Evolutionary conservation across 92 coral and sea anemone genomes (phyloP), one percentile per base, ranked within the genome.

Genomic region (Epizoanthus ramosus): DNA sequence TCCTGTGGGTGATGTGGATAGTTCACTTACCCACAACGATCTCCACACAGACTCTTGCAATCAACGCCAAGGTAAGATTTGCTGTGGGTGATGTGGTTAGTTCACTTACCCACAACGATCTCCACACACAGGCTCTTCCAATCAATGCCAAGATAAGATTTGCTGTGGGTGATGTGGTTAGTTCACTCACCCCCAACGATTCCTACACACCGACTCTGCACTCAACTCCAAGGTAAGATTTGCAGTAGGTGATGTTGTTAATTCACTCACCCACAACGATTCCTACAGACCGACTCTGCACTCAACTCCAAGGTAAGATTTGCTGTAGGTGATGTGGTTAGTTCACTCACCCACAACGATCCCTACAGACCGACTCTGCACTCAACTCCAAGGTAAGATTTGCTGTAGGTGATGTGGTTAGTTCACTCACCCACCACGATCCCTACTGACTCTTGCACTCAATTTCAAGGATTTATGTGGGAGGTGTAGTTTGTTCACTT

Each of bases 1-100:
- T n/a, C 17, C 28, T 21, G 16, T 75, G 0, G 43, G 50, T 53
- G 45, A 19, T 13, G 43, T 57, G 25, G 10, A n/a, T n/a, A 68
- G 16, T 22, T 47, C 63, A 53, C 28, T 23, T 8, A 17, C 56
- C 22, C 19, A 52, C 23, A 14, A 8, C 41, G n/a, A n/a, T n/a
- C n/a, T n/a, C n/a, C 80, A 95, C 98, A 16, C 84, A 93, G 60
- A 91, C 95, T 3, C 67, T 95, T 59, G 96, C 98, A 41, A 90
- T 95, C 73, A 93, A 83, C 82, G 68, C 91, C 47, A 91, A 93
- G 86, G 98, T 95, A 25, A 83, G 84, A 19, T 50, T 13, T n/a
- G 28, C 28, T 21, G 16, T 75, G 0, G 43, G 50, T 53, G 45
- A 19, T 13, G 43, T 57, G 25, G 10, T n/a, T n/a, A 68, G 16